Percentiles rank a stretch among this genome's conserved stretches.
Evolutionary conservation across 1,140 invertebrate genomes (phyloP).

Genomic region (Anastrepha obliqua): DNA sequence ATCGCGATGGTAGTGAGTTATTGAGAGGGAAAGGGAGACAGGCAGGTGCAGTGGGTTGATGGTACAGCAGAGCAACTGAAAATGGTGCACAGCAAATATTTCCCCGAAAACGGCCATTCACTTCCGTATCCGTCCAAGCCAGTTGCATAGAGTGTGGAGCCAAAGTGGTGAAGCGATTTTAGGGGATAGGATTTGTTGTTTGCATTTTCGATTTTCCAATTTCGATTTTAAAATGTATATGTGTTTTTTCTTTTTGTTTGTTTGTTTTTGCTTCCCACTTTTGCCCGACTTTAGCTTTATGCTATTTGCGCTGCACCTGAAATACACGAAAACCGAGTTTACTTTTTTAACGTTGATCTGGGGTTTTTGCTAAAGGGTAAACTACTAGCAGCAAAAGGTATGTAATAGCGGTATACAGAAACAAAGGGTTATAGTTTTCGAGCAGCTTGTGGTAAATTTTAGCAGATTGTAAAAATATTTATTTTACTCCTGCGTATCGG

Average conservation of each 20-base stretch:
- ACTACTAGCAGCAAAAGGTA: neutral
- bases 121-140: constrained; percentile 21
- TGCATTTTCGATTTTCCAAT: constrained; percentile 42
- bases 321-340: neutral
- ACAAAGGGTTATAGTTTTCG: too few relatives aligned
- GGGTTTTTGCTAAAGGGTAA: neutral
- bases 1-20: neutral
- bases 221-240: neutral
- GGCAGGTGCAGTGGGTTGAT: neutral
- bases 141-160: neutral
- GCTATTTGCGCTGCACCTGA: constrained; percentile 31
- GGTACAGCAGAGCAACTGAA: neutral
- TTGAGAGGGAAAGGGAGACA: neutral
- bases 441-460: too few relatives aligned
- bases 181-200: neutral
- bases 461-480: too few relatives aligned
- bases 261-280: neutral
- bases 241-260: neutral
- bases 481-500: too few relatives aligned
- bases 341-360: neutral
- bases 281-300: constrained; percentile 1
- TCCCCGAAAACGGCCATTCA: constrained; percentile 5
- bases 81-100: neutral
- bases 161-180: constrained; percentile 32
- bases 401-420: neutral